Evolutionary conservation across 2,113 vertebrate genomes (phyloP).

Genomic region (Siniperca knerii): DNA sequence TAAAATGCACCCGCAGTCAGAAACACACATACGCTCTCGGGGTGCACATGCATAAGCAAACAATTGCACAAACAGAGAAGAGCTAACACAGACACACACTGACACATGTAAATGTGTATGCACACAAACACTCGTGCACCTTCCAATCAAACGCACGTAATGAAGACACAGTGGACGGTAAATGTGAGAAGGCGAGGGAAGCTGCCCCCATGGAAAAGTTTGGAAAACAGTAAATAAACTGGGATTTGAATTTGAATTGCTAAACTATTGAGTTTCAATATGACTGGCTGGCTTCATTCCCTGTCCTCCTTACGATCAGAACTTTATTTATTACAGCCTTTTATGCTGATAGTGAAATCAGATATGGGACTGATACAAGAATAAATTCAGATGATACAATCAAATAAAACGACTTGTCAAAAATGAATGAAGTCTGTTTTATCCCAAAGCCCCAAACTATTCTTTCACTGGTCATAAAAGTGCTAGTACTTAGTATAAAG

Average conservation of each 20-base stretch:
- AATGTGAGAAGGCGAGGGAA: constrained; percentile 60
- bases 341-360: neutral
- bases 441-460: neutral
- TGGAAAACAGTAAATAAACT: constrained; percentile 22
- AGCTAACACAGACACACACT: constrained; percentile 36
- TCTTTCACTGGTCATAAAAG: neutral
- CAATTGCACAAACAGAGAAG: constrained; percentile 35
- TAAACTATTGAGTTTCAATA: constrained; percentile 21
- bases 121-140: constrained; percentile 21
- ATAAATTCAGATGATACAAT: neutral
- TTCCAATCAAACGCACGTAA: constrained; percentile 45
- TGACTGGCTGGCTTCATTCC: neutral
- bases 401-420: neutral
- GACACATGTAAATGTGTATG: constrained; percentile 25
- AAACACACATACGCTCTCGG: constrained; percentile 60
- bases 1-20: constrained; percentile 61
- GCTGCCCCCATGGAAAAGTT: constrained; percentile 46
- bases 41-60: constrained; percentile 54
- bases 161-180: constrained; percentile 57
- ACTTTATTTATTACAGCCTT: neutral
- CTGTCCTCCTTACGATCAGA: neutral
- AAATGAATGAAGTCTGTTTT: neutral
- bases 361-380: neutral
- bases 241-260: constrained; percentile 42
- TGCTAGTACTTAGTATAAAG: neutral